Evolutionary conservation across 2,888 invertebrate species (phyloP).

Genomic region (Eudiplozoon nipponicum): DNA sequence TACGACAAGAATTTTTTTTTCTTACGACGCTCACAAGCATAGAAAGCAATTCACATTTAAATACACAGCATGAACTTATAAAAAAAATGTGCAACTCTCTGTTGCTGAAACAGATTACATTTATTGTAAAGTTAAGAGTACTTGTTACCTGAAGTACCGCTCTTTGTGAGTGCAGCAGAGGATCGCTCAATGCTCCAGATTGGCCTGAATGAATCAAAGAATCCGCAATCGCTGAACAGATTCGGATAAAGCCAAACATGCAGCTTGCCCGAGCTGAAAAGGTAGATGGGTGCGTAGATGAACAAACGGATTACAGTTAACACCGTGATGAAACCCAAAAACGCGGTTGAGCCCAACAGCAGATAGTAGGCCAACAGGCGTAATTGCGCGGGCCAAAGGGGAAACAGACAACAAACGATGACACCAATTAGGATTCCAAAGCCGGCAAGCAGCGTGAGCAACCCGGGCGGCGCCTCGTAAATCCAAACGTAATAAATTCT

Average conservation of each 20-base stretch:
- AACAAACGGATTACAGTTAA: slow-evolving; percentile 58
- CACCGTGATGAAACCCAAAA: slow-evolving; percentile 62
- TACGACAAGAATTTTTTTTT: too few relatives aligned
- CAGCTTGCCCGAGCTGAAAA: slow-evolving; percentile 50
- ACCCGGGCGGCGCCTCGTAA: slow-evolving; percentile 56
- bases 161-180: too few relatives aligned
- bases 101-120: too few relatives aligned
- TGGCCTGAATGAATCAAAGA: slow-evolving; percentile 91
- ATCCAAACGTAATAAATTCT: slow-evolving; percentile 63
- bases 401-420: slow-evolving; percentile 76
- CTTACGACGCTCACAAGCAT: too few relatives aligned
- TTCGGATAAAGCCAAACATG: slow-evolving; percentile 96
- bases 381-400: slow-evolving; percentile 81
- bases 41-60: too few relatives aligned
- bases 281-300: slow-evolving; percentile 63
- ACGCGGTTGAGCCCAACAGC: slow-evolving; percentile 65
- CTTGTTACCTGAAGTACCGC: too few relatives aligned
- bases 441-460: slow-evolving; percentile 49
- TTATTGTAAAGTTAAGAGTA: too few relatives aligned
- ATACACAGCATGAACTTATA: too few relatives aligned
- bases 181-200: too few relatives aligned
- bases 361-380: slow-evolving; percentile 58
- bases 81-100: too few relatives aligned
- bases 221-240: slow-evolving; percentile 84
- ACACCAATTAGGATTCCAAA: slow-evolving; percentile 48